Evolutionary conservation across 1,140 invertebrate species (phyloP).

Genomic region (Pseudomyrmex cubaensis): DNA sequence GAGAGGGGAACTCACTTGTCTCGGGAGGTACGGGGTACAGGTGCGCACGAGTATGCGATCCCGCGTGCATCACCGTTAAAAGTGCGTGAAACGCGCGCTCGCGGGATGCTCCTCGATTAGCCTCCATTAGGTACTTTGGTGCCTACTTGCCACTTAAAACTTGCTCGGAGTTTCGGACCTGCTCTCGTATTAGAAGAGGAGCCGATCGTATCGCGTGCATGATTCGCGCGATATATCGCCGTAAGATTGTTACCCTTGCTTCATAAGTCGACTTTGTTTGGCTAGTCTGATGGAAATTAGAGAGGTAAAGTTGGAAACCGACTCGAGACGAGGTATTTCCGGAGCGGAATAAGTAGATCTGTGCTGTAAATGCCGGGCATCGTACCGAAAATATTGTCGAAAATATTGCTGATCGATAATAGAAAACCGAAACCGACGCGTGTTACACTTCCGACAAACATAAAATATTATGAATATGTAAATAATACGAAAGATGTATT

Average conservation of each 20-base stretch:
- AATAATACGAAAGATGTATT: no score
- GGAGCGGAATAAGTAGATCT: neutral
- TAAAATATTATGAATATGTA: no score
- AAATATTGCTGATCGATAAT: neutral
- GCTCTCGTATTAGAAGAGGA: slow-evolving; percentile 61
- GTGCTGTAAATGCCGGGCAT: neutral
- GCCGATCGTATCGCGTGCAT: slow-evolving; percentile 62
- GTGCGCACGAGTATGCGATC: slow-evolving; percentile 28
- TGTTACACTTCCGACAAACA: no score
- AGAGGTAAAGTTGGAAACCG: neutral
- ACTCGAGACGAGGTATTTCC: slow-evolving; percentile 13
- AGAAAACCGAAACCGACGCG: neutral
- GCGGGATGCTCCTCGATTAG: slow-evolving; percentile 76
- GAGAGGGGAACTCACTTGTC: slow-evolving; percentile 16
- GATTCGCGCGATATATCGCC: slow-evolving; percentile 15
- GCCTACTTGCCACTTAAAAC: slow-evolving; percentile 76
- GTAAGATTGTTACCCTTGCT: slow-evolving; percentile 14
- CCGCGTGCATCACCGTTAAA: slow-evolving; percentile 29
- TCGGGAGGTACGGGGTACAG: slow-evolving; percentile 2
- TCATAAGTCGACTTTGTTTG: slow-evolving; percentile 37
- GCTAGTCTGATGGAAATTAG: slow-evolving; percentile 25
- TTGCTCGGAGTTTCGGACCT: slow-evolving; percentile 74
- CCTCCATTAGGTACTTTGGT: slow-evolving; percentile 73
- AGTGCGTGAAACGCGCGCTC: slow-evolving; percentile 72
- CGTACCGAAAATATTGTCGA: slow-evolving; percentile 3